Percentiles rank a stretch among this genome's conserved stretches.
phyloP scores from a whole-genome alignment of 1,140 invertebrate genomes.

The Lepidotrigona ventralis region DNA sequence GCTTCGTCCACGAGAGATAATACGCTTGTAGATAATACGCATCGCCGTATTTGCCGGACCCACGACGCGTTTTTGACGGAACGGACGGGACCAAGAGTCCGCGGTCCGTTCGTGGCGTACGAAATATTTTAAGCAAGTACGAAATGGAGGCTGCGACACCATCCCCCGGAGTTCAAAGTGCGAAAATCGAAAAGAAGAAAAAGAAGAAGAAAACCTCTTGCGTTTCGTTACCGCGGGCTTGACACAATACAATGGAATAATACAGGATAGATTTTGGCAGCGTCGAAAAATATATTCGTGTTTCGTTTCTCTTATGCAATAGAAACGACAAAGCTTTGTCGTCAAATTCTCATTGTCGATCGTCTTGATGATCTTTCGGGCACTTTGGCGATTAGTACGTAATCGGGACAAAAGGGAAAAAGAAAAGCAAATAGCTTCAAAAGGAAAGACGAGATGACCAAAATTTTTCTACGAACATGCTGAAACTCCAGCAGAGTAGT shows the following conservation, averaged over 20 bases:
- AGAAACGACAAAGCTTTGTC: background rate
- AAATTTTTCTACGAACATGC: background rate
- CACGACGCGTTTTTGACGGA: background rate
- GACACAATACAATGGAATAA: background rate
- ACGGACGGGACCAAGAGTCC: background rate
- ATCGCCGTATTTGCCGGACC: background rate
- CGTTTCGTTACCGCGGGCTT: background rate
- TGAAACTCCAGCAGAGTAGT: conserved; percentile 47
- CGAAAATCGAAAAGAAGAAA: background rate
- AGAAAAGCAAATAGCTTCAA: background rate
- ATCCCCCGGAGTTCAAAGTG: conserved; percentile 33
- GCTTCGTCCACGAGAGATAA: conserved; percentile 15
- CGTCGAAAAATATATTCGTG: background rate
- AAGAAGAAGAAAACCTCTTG: background rate
- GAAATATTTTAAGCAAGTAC: background rate
- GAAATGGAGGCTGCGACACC: conserved; percentile 28
- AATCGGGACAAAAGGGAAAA: background rate
- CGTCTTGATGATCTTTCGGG: conserved; percentile 17
- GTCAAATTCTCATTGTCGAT: background rate
- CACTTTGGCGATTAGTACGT: conserved; percentile 27
- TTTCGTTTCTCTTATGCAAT: background rate
- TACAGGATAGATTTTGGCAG: background rate
- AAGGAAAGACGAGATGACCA: conserved; percentile 25
- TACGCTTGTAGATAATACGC: no score
- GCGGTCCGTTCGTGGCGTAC: background rate